Evolutionary conservation across 1,140 invertebrate genomes (phyloP), one percentile per base, ranked within the genome.

Genomic region (Lepidotrigona ventralis): DNA sequence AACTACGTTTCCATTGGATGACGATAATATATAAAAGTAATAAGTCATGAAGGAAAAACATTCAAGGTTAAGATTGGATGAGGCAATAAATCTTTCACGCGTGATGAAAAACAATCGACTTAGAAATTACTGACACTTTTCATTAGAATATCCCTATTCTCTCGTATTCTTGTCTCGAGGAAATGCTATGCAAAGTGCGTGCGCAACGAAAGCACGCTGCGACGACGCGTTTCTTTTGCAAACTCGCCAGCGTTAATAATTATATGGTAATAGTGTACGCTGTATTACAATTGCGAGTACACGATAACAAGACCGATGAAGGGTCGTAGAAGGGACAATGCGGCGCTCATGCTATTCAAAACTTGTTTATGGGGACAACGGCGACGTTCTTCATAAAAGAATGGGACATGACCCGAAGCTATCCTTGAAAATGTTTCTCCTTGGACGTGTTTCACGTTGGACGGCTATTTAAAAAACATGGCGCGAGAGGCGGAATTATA

Each of bases 231-330:
- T 53, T 63, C 78, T 64, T 46, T 54, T 79, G 85, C 63, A 68
- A 72, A 79, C 64, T 76, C 46, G 66, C 71, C 69, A 60, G 72
- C 76, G 60, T 84, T 85, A 73, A 86, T 89, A 89, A 88, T 89
- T 89, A 89, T 88, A 89, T 88, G 88, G 70, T 89, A 89, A 89
- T 88, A 85, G 79, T 76, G 80, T 74, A 79, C 80, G 60, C 69
- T 86, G 85, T 88, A 86, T 84, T 89, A 89, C 88, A 88, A 88
- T 75, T 26, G 66, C 66, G 84, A 66, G 70, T 86, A 81, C 87
- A 79, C 78, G 79, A 76, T 84, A 88, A 88, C 85, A 88, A 86
- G 87, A 73, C 69, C 81, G 81, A 76, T 81, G 84, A 86, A 88
- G 87, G 78, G 80, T 79, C 53, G 39, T 29, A 54, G 69, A 88